A percentile compares a stretch with the other conserved stretches of the same genome.
These are phyloP conservation scores for Pristionchus mayeri DNA, from an alignment of 2,888 invertebrate genomes.

Conservation along the genomic window DNA sequence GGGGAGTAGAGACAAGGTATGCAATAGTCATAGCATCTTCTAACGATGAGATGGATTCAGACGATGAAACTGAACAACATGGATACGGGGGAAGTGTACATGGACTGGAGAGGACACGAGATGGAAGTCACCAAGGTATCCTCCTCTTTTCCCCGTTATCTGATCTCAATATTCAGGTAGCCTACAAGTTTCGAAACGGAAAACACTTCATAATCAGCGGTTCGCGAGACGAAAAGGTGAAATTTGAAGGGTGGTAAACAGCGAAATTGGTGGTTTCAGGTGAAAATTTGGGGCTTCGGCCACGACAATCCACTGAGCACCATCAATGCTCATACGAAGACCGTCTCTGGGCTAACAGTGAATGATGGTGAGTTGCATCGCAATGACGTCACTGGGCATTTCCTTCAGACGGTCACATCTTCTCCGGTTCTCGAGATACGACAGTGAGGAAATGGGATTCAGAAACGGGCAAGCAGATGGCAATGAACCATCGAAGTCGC, in stretches of 20 bases:
- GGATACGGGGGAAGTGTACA: conserved; percentile 52
- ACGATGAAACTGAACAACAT: conserved; percentile 55
- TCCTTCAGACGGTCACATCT: conserved; percentile 40
- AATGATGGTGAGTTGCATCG: conserved; percentile 37
- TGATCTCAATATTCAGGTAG: conserved; percentile 15
- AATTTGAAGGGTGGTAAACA: neutral
- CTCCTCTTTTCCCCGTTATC: neutral
- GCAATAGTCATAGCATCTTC: neutral
- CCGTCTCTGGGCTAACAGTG: neutral
- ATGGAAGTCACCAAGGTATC: conserved; percentile 55
- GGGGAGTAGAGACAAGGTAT: conserved; percentile 49
- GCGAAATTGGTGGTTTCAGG: neutral
- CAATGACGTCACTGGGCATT: neutral
- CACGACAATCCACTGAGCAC: neutral
- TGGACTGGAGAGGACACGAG: conserved; percentile 56
- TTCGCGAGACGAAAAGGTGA: conserved; percentile 71
- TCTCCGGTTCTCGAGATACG: conserved; percentile 48
- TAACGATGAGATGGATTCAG: conserved; percentile 46
- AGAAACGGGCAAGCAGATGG: conserved; percentile 44
- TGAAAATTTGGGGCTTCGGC: conserved; percentile 41
- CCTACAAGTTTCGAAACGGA: conserved; percentile 62
- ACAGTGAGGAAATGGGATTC: conserved; percentile 49
- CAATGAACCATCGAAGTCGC: neutral
- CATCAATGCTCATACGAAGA: conserved; percentile 43
- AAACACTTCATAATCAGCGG: conserved; percentile 74